These are phyloP conservation scores for human (Homo sapiens) DNA, from an alignment of 2,113 vertebrate species.

Conservation along the genomic window DNA sequence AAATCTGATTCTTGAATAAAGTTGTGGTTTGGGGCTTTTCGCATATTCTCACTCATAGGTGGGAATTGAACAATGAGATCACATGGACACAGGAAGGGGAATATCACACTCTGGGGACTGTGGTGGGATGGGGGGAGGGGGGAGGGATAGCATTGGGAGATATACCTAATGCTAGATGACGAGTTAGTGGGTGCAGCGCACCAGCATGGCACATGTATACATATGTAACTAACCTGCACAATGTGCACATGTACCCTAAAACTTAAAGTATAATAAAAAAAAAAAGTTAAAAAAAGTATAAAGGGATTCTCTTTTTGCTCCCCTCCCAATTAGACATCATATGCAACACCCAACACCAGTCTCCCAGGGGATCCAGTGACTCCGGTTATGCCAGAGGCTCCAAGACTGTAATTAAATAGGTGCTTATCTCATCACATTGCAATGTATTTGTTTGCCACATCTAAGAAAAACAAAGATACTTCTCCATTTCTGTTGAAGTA, in stretches of 20 bases:
- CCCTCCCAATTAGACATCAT: not conserved
- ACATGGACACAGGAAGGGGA: too few relatives aligned
- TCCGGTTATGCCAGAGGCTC: not conserved
- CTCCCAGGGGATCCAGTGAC: not conserved
- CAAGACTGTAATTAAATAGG: not conserved
- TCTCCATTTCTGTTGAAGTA: not conserved
- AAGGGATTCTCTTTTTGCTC: not conserved
- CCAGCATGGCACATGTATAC: too few relatives aligned
- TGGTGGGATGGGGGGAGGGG: too few relatives aligned
- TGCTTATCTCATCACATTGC: not conserved
- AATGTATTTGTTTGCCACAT: not conserved
- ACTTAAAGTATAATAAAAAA: too few relatives aligned
- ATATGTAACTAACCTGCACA: too few relatives aligned
- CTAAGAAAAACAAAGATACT: conserved; percentile 27
- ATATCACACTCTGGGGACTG: too few relatives aligned
- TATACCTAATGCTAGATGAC: too few relatives aligned
- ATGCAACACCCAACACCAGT: not conserved
- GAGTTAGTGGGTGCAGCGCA: too few relatives aligned
- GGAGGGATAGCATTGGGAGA: too few relatives aligned
- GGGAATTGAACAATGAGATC: too few relatives aligned
- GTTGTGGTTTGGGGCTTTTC: not conserved
- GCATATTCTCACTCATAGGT: too few relatives aligned
- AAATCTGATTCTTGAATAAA: conserved; percentile 52
- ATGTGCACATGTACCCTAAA: too few relatives aligned
- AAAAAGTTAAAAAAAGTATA: not conserved